Evolutionary conservation across 2,113 vertebrate genomes (phyloP).

Genomic region (Dromaius novaehollandiae): DNA sequence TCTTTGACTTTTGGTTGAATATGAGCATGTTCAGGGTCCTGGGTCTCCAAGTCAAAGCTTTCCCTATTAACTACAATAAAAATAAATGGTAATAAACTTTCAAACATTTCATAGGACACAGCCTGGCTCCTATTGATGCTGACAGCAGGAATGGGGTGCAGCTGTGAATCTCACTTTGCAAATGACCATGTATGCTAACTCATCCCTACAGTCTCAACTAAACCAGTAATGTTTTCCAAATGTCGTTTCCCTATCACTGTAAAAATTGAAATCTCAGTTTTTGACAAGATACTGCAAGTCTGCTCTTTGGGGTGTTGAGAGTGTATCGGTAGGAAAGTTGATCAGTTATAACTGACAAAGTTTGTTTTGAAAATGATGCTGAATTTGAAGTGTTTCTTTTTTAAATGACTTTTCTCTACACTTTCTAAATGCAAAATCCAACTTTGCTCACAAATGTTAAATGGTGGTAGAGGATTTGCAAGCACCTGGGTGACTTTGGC

Average conservation of each 20-base stretch:
- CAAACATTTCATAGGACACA: neutral
- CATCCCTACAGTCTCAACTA: neutral
- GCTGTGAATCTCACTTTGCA: neutral
- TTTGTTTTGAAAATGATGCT: neutral
- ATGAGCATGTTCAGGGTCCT: neutral
- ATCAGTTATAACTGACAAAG: neutral
- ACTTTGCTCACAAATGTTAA: neutral
- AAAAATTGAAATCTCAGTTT: neutral
- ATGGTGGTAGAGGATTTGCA: neutral
- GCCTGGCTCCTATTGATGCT: neutral
- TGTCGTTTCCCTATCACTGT: neutral
- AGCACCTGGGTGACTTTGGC: neutral
- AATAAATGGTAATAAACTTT: neutral
- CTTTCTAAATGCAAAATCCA: neutral
- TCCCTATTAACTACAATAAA: neutral
- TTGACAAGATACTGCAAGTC: neutral
- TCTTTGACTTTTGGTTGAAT: neutral
- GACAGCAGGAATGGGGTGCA: neutral
- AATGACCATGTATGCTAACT: accelerated
- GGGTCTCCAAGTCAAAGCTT: neutral
- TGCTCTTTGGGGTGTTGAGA: neutral
- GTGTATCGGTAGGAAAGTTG: neutral
- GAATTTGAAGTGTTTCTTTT: neutral
- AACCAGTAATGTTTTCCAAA: neutral
- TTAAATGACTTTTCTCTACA: neutral